Evolutionary conservation across 2,888 invertebrate genomes (phyloP).

Genomic region (Cremastinae sp.): DNA sequence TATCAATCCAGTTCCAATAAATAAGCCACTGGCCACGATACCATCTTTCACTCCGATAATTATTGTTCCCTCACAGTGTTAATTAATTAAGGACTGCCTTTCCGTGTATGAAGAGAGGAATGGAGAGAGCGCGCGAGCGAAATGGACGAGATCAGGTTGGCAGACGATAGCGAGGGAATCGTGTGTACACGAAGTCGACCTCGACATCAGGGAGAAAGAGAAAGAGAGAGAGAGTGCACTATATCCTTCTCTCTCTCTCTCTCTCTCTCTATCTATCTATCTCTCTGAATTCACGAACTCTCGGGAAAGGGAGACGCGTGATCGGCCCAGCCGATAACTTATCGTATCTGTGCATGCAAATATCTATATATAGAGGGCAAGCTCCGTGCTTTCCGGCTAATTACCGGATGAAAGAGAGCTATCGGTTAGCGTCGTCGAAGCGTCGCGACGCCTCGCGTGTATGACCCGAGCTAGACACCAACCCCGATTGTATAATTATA

Average conservation of each 20-base stretch:
- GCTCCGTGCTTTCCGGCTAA: constrained; percentile 72
- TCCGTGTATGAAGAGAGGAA: constrained; percentile 14
- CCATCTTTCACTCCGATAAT: constrained; percentile 78
- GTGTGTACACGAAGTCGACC: background rate
- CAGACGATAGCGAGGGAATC: constrained; percentile 5
- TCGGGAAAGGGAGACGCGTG: constrained; percentile 54
- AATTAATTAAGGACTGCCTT: constrained; percentile 77
- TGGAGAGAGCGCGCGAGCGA: constrained; percentile 7
- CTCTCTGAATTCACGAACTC: constrained; percentile 53
- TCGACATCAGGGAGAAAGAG: constrained; percentile 57
- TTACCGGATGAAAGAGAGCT: constrained; percentile 76
- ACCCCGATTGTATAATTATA: constrained; percentile 53
- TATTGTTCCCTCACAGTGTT: constrained; percentile 77
- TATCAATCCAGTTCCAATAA: constrained; percentile 71
- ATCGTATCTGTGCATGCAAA: constrained; percentile 52
- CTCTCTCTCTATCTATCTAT: constrained; percentile 34
- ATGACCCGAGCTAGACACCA: constrained; percentile 30
- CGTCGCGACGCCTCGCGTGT: constrained; percentile 46
- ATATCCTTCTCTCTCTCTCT: no score
- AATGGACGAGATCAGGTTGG: constrained; percentile 15
- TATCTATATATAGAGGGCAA: background rate
- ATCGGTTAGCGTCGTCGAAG: constrained; percentile 62
- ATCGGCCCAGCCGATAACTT: constrained; percentile 75
- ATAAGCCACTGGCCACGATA: constrained; percentile 73
- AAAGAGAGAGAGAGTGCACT: constrained; percentile 37